Conservation (phyloP, 2,113 vertebrate species). For the Urocolius indicus region DNA sequence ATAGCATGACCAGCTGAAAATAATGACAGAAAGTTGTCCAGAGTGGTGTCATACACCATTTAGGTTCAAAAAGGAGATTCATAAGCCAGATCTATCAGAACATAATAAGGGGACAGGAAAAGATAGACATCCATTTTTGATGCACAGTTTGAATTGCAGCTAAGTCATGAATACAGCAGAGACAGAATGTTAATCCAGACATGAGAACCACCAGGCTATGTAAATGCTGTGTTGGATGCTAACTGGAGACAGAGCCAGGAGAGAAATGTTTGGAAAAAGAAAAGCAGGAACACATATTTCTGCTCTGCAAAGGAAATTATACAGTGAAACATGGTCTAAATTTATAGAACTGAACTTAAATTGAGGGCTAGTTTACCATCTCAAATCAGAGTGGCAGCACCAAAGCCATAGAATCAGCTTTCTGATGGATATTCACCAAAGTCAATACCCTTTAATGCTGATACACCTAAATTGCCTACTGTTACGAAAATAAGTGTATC, state of each 20-base stretch:
- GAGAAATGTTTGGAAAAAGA: not conserved
- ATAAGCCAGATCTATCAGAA: not conserved
- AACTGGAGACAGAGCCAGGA: not conserved
- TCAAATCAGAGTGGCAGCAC: not conserved
- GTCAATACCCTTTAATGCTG: not conserved
- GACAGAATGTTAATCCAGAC: not conserved
- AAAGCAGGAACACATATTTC: not conserved
- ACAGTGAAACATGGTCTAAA: not conserved
- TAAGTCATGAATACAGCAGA: not conserved
- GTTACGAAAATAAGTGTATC: not conserved
- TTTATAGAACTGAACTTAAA: not conserved
- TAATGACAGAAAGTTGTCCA: fast-evolving
- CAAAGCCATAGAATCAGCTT: not conserved
- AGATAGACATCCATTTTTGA: not conserved
- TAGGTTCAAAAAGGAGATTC: not conserved
- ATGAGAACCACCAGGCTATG: not conserved
- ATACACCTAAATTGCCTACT: not conserved
- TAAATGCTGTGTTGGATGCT: not conserved
- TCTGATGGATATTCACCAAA: not conserved
- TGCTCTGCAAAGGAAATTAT: not conserved
- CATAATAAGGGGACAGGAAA: not conserved
- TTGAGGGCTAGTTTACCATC: not conserved
- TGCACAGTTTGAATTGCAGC: not conserved
- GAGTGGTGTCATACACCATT: fast-evolving
- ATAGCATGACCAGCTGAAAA: not conserved